Evolutionary conservation across 2,888 invertebrate species (phyloP).

Genomic region (Lasioglossum marginatum): DNA sequence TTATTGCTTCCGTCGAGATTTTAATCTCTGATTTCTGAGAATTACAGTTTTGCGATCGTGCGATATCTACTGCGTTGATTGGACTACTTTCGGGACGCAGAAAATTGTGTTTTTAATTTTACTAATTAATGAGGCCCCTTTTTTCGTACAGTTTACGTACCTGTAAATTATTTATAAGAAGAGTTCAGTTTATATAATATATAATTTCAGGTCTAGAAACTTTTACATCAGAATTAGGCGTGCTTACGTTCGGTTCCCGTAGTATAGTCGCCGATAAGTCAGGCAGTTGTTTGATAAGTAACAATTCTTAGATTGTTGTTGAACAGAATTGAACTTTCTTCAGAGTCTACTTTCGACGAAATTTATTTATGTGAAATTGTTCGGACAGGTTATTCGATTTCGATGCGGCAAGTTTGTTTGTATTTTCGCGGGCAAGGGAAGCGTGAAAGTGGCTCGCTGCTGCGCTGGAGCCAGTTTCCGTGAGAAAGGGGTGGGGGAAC

Average conservation of each 20-base stretch:
- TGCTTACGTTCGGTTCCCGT: background rate
- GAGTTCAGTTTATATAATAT: background rate
- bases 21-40: background rate
- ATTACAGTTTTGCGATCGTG: background rate
- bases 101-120: background rate
- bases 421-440: background rate
- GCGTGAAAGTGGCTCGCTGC: constrained; percentile 9
- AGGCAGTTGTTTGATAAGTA: background rate
- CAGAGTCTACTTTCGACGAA: background rate
- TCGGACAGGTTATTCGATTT: background rate
- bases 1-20: background rate
- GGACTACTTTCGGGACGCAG: background rate
- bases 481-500: background rate
- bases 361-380: background rate
- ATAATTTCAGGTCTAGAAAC: background rate
- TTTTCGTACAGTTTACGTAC: background rate
- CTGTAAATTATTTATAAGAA: background rate
- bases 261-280: background rate
- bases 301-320: background rate
- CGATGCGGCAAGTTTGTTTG: background rate
- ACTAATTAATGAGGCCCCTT: background rate
- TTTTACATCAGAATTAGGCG: background rate
- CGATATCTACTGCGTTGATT: background rate
- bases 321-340: background rate
- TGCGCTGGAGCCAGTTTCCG: background rate